phyloP scores from a whole-genome alignment of 2,888 invertebrate genomes.

The Frankliniella fusca region DNA sequence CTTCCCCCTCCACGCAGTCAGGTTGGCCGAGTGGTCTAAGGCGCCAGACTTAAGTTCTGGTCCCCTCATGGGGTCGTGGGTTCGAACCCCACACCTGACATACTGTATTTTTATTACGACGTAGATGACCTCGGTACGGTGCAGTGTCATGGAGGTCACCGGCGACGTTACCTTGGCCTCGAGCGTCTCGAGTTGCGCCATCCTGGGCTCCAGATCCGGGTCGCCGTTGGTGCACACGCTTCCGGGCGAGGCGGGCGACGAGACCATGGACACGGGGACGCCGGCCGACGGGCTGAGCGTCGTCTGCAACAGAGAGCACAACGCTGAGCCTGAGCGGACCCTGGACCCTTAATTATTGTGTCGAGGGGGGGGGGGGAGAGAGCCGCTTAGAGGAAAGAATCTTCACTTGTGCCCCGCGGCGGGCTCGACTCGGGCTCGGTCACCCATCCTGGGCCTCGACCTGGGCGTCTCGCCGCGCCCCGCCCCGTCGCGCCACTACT shows the following conservation, averaged over 20 bases:
- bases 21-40: slow-evolving; percentile 68
- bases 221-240: slow-evolving; percentile 23
- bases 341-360: neutral
- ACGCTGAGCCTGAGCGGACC: neutral
- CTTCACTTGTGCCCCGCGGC: too few relatives aligned
- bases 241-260: neutral
- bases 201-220: slow-evolving; percentile 50
- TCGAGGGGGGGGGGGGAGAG: neutral
- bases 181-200: slow-evolving; percentile 70
- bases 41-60: slow-evolving; percentile 67
- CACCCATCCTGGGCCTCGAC: too few relatives aligned
- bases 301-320: neutral
- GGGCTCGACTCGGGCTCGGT: too few relatives aligned
- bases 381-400: too few relatives aligned
- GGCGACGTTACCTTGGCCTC: slow-evolving; percentile 66
- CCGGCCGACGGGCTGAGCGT: neutral
- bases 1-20: slow-evolving; percentile 45
- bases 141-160: too few relatives aligned
- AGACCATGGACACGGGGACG: neutral
- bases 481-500: too few relatives aligned
- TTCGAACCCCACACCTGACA: slow-evolving; percentile 67
- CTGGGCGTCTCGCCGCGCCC: too few relatives aligned
- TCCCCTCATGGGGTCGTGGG: slow-evolving; percentile 63
- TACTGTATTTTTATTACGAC: slow-evolving; percentile 14
- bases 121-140: too few relatives aligned